Base-by-base conservation (phyloP, 2,797 vertebrate species). In the Scolopax rusticola region DNA sequence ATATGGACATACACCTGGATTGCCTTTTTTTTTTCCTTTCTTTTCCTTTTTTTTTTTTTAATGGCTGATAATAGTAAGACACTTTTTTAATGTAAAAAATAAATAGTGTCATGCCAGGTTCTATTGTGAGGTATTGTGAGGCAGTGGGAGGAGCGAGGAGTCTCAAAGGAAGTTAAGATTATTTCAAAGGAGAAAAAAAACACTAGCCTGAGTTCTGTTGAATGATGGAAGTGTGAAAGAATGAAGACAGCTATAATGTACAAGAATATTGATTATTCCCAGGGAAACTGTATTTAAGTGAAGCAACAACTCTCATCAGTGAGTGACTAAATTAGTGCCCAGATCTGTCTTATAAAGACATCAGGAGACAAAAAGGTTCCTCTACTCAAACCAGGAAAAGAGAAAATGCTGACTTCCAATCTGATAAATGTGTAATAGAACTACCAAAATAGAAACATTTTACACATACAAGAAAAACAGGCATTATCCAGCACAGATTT, bases 231-330 rank as follows among this genome's bases (percentile, higher is more conserved):
- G 67, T 3, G 27, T 45, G 84, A 86, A 93, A 90, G 56, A 97
- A 95, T 94, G 89, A 57, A 61, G 77, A 87, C 48, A 32, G 15
- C 76, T 74, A 74, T 73, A 54, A 92, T 91, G 57, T 65, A 89
- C 61, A 92, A 70, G 90, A 97, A 80, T 71, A 96, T 57, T 80
- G 76, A 96, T 94, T 92, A 74, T 76, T 95, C 89, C 59, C 74
- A 6, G 33, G 50, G 60, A 96, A 96, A 94, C 69, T 63, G 70
- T 89, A 91, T 87, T 96, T 95, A 95, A 96, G 65, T 74, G 47
- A 14, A 80, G 36, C 59, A 96, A 93, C 73, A 92, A 79, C 65
- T 92, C 79, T 91, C 63, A 95, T 61, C 56, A 85, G 67, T 61
- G 54, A 87, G 38, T 90, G 54, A 48, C 45, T 87, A 88, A 67